Percentiles rank a stretch among this genome's conserved stretches.
These are phyloP conservation scores for Drosophila basisetae DNA, from an alignment of 2,888 invertebrate genomes.

Conservation along the genomic window DNA sequence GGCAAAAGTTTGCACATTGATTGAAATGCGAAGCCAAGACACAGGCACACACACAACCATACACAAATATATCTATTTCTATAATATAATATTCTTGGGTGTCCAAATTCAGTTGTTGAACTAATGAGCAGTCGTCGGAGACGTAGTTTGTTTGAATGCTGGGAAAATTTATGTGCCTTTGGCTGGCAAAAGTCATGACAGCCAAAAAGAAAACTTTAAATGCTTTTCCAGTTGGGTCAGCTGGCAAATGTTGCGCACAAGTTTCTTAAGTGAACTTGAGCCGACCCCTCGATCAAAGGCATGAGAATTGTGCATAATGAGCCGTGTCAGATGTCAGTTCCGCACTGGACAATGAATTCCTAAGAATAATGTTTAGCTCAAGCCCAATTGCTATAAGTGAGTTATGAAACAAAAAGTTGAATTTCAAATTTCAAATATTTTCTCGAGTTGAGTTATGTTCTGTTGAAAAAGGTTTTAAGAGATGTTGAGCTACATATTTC, in stretches of 20 bases:
- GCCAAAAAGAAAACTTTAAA: slow-evolving; percentile 71
- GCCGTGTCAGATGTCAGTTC: slow-evolving; percentile 27
- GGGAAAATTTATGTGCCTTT: slow-evolving; percentile 43
- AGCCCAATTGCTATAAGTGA: not conserved
- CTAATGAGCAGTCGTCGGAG: slow-evolving; percentile 68
- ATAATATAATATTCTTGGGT: slow-evolving; percentile 30
- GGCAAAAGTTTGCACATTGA: slow-evolving; percentile 69
- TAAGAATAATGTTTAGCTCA: not conserved
- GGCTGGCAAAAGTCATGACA: slow-evolving; percentile 59
- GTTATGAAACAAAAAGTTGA: not conserved
- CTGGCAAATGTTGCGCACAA: slow-evolving; percentile 66
- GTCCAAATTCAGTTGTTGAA: slow-evolving; percentile 69
- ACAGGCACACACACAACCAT: not conserved
- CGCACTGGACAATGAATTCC: not conserved
- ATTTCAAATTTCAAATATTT: slow-evolving; percentile 1
- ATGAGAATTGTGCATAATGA: slow-evolving; percentile 39
- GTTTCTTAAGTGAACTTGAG: slow-evolving; percentile 36
- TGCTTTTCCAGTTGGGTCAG: slow-evolving; percentile 63
- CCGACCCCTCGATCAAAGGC: slow-evolving; percentile 11
- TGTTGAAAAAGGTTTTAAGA: not conserved
- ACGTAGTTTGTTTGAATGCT: slow-evolving; percentile 34
- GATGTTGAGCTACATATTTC: not conserved
- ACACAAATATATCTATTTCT: not conserved
- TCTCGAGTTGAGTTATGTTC: not conserved
- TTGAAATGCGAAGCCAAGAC: slow-evolving; percentile 67